Conservation (phyloP, 1,140 invertebrate species). For the Phymorhynchus buccinoides region DNA sequence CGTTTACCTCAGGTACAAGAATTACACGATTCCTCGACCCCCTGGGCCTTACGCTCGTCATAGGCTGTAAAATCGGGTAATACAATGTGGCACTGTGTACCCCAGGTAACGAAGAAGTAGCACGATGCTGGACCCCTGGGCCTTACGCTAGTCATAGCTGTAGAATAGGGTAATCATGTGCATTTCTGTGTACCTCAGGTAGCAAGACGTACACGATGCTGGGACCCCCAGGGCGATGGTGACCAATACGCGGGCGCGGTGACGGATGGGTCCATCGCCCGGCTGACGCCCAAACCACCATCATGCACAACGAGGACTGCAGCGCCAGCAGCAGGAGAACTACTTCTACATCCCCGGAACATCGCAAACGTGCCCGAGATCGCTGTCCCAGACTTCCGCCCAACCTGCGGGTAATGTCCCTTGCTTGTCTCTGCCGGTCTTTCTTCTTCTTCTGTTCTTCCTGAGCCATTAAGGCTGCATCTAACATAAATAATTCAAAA, state of each 20-base stretch:
- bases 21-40: too few relatives aligned
- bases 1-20: too few relatives aligned
- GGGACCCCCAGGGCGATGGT: conserved; percentile 75
- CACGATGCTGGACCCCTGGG: too few relatives aligned
- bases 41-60: too few relatives aligned
- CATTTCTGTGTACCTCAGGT: conserved; percentile 69
- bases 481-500: too few relatives aligned
- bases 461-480: too few relatives aligned
- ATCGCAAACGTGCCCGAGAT: conserved; percentile 88
- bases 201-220: conserved; percentile 78
- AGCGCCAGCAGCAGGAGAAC: conserved; percentile 80
- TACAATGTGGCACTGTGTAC: too few relatives aligned
- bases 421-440: not conserved
- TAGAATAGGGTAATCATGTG: too few relatives aligned
- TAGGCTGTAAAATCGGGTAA: too few relatives aligned
- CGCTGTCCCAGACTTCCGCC: conserved; percentile 88
- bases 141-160: too few relatives aligned
- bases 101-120: too few relatives aligned
- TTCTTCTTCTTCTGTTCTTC: not conserved
- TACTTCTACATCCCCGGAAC: conserved; percentile 90
- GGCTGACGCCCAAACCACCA: conserved; percentile 87
- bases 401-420: conserved; percentile 87
- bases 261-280: conserved; percentile 75
- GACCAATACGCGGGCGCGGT: conserved; percentile 73
- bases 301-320: conserved; percentile 81